phyloP scores from a whole-genome alignment of 2,113 vertebrate species.

The Cottus gobio region DNA sequence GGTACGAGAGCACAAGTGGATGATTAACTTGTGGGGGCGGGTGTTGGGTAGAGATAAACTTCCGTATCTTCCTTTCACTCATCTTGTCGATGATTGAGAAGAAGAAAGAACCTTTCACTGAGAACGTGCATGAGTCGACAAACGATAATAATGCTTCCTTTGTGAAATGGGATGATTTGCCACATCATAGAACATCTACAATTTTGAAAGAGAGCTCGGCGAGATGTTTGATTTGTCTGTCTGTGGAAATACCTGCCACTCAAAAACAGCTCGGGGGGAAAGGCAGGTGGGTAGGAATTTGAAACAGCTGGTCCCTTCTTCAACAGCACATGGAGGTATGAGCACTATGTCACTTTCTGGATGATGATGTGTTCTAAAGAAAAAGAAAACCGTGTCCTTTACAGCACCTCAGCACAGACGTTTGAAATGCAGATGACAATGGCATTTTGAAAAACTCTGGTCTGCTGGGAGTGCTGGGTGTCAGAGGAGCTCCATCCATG shows the following conservation, averaged over 20 bases:
- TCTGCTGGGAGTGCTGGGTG: slow-evolving; percentile 35
- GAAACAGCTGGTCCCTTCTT: slow-evolving; percentile 46
- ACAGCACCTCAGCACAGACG: slow-evolving; percentile 6
- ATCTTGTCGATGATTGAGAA: slow-evolving; percentile 52
- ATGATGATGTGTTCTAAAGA: slow-evolving; percentile 26
- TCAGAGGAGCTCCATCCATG: slow-evolving; percentile 31
- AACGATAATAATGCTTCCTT: slow-evolving; percentile 49
- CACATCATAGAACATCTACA: slow-evolving; percentile 54
- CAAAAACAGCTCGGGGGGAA: slow-evolving; percentile 46
- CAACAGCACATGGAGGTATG: slow-evolving; percentile 17
- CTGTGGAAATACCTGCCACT: slow-evolving; percentile 67
- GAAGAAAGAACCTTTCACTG: slow-evolving; percentile 37
- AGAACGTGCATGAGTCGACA: slow-evolving; percentile 32
- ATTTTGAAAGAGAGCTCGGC: slow-evolving; percentile 53
- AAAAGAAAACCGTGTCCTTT: slow-evolving; percentile 33
- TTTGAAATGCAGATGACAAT: slow-evolving; percentile 61
- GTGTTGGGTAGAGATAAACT: slow-evolving; percentile 58
- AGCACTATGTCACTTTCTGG: slow-evolving; percentile 5
- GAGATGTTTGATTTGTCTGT: slow-evolving; percentile 58
- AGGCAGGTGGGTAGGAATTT: slow-evolving; percentile 46
- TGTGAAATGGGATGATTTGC: slow-evolving; percentile 58
- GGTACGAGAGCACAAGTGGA: slow-evolving; percentile 35
- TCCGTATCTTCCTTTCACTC: slow-evolving; percentile 54
- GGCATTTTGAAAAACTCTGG: slow-evolving; percentile 2
- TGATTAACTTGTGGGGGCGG: slow-evolving; percentile 45